Evolutionary conservation across 2,888 invertebrate genomes (phyloP), one percentile per base, ranked within the genome.

Genomic region (Cephalotes varians): DNA sequence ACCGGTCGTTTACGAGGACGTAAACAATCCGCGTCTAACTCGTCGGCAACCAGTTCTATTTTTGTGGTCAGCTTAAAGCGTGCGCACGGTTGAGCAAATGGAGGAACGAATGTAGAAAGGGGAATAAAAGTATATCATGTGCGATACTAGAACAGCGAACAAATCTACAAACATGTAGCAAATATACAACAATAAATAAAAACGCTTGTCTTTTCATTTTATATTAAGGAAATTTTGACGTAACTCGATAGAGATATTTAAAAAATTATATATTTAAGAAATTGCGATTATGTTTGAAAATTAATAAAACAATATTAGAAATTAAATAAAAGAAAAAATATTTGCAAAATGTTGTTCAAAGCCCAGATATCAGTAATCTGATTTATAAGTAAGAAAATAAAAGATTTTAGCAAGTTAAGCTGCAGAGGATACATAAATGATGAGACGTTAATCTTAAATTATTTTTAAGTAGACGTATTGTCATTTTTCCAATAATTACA

Each of bases 21-120:
- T 88, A 89, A 92, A 91, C 91, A 91, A 91, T 90, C 76, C 54
- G 60, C 28, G 79, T 72, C 34, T 72, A 54, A 58, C 65, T 80
- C 79, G 87, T 76, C 87, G 85, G 83, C 83, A 87, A 84, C 82
- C 73, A 77, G 54, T 37, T 87, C 89, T 88, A 89, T 89, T 87
- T 88, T 76, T 51, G 79, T 28, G 71, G 0, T 49, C 37, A 60
- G 60, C 64, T 56, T 62, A 60, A 77, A 60, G 15, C 67, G 56
- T 28, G 67, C 65, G 28, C 49, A 54, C 74, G 25, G 21, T 60
- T 51, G 40, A 69, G 74, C 69, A 71, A 28, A 31, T 28, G 37
- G 60, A 76, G 62, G 31, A 34, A 25, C 15, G 54, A 37, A 49
- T n/a, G 9, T 31, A 15, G 28, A 28, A 79, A 47, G 18, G 18